Conservation (phyloP, 2,888 invertebrate genomes). For the Hylaea fasciaria region DNA sequence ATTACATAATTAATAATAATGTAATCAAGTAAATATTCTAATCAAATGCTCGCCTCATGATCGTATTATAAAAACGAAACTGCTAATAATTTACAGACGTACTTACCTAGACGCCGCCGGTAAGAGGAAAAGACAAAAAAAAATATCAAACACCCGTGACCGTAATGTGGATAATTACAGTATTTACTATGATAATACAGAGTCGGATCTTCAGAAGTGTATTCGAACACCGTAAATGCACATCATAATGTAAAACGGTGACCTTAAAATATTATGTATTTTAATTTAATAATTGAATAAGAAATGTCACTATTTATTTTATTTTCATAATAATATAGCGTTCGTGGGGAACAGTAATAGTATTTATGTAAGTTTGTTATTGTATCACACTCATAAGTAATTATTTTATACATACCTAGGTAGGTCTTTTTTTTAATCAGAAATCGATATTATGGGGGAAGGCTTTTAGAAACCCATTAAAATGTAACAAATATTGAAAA, state of each 20-base stretch:
- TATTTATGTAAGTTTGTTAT: too few relatives aligned
- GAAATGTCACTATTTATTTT: constrained; percentile 29
- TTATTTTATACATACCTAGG: too few relatives aligned
- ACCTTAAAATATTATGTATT: neutral
- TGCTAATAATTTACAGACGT: constrained; percentile 41
- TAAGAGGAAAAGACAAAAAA: constrained; percentile 50
- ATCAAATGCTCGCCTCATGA: neutral
- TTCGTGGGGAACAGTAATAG: neutral
- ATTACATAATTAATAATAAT: too few relatives aligned
- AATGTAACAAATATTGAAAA: too few relatives aligned
- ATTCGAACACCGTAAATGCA: constrained; percentile 9
- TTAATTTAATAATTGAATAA: constrained; percentile 8
- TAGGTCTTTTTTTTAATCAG: too few relatives aligned
- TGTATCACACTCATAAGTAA: too few relatives aligned
- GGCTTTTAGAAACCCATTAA: too few relatives aligned
- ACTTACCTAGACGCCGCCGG: constrained; percentile 34
- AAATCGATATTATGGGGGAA: too few relatives aligned
- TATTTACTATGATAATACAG: constrained; percentile 58
- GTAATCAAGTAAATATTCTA: too few relatives aligned
- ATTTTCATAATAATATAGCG: constrained; percentile 3
- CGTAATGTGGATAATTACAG: constrained; percentile 54
- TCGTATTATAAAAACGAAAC: constrained; percentile 26
- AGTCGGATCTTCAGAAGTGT: constrained; percentile 45
- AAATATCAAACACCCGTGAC: constrained; percentile 50
- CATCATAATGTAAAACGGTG: constrained; percentile 12